Percentiles rank a stretch among this genome's conserved stretches.
phyloP scores from a whole-genome alignment of 2,888 invertebrate genomes.

The Meteorus cinctellus region DNA sequence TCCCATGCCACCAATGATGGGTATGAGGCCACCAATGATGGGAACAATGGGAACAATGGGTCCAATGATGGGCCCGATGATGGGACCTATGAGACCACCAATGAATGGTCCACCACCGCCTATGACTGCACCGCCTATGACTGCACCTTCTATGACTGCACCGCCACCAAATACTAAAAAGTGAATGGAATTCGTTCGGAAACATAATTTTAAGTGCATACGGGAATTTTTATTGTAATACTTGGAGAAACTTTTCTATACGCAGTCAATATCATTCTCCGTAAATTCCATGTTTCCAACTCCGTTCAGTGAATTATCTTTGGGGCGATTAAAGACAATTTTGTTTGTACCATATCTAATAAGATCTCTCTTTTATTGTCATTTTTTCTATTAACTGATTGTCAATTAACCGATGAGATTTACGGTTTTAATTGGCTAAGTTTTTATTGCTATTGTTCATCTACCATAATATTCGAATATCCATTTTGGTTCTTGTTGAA shows the following conservation, averaged over 20 bases:
- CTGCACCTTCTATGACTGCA: slow-evolving; percentile 72
- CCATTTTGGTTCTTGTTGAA: background rate
- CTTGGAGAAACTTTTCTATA: background rate
- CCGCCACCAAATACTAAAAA: slow-evolving; percentile 63
- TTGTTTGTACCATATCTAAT: too few species aligned
- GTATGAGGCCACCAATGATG: slow-evolving; percentile 87
- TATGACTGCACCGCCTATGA: slow-evolving; percentile 68
- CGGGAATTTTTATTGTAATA: background rate
- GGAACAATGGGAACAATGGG: slow-evolving; percentile 87
- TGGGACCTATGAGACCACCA: slow-evolving; percentile 84
- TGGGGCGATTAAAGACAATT: too few species aligned
- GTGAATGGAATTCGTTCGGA: background rate
- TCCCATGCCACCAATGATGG: slow-evolving; percentile 85
- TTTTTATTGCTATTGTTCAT: background rate
- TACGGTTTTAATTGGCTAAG: background rate
- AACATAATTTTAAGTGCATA: background rate
- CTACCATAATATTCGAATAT: background rate
- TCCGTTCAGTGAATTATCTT: too few species aligned
- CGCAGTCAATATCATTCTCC: background rate
- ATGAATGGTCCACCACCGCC: slow-evolving; percentile 81
- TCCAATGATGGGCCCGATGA: slow-evolving; percentile 80
- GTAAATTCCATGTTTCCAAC: background rate
- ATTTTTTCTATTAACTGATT: too few species aligned
- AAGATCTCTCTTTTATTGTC: too few species aligned
- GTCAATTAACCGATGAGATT: background rate